Percentiles rank a stretch among this genome's conserved stretches.
These are phyloP conservation scores for Drosophila nikananu DNA, from an alignment of 1,140 invertebrate species.

Conservation along the genomic window DNA sequence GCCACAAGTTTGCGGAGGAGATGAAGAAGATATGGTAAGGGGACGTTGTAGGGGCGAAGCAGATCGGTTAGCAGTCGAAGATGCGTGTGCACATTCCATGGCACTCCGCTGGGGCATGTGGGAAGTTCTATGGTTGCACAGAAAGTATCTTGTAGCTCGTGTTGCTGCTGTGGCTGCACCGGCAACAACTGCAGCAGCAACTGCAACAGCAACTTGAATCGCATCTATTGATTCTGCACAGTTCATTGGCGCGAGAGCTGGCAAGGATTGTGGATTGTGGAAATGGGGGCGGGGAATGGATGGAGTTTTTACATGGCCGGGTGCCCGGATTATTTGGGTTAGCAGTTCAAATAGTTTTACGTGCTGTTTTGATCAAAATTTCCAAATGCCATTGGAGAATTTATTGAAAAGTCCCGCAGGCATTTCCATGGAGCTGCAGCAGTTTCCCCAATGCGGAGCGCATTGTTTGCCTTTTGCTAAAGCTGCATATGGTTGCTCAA, in stretches of 20 bases:
- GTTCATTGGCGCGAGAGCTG: slow-evolving; percentile 66
- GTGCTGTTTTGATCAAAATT: slow-evolving; percentile 77
- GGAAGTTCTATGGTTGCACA: slow-evolving; percentile 70
- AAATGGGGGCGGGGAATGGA: background rate
- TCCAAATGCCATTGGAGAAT: slow-evolving; percentile 70
- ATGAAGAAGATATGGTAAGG: background rate
- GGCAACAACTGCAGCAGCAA: slow-evolving; percentile 20
- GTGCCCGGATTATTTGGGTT: slow-evolving; percentile 69
- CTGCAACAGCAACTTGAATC: slow-evolving; percentile 38
- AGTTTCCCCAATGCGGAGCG: slow-evolving; percentile 25
- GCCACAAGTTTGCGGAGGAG: slow-evolving; percentile 46
- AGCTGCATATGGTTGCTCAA: slow-evolving; percentile 63
- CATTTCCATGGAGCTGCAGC: slow-evolving; percentile 29
- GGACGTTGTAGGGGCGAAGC: background rate
- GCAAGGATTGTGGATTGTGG: slow-evolving; percentile 44
- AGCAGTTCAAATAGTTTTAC: slow-evolving; percentile 82
- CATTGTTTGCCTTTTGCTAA: slow-evolving; percentile 73
- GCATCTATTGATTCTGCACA: slow-evolving; percentile 78
- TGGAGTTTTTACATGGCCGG: slow-evolving; percentile 20
- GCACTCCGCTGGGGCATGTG: slow-evolving; percentile 67
- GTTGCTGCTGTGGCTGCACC: slow-evolving; percentile 45
- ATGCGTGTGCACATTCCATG: slow-evolving; percentile 81
- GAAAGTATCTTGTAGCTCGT: slow-evolving; percentile 73
- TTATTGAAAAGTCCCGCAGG: slow-evolving; percentile 64
- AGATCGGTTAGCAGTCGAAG: slow-evolving; percentile 71